These are phyloP conservation scores for Desmodus rotundus DNA, from an alignment of 2,113 vertebrate genomes.

Conservation along the genomic window DNA sequence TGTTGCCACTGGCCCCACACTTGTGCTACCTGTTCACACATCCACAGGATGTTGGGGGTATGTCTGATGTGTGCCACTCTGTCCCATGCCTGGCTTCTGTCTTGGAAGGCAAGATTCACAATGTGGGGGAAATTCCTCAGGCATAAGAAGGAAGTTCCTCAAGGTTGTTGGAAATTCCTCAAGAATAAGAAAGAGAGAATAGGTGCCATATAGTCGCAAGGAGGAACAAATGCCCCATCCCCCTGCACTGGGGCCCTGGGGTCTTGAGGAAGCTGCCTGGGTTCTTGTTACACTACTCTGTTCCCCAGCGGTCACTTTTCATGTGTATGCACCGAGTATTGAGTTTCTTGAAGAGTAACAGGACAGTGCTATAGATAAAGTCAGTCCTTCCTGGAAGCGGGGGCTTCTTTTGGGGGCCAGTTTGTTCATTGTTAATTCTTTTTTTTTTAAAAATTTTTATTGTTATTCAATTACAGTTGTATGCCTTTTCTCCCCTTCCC, in stretches of 20 bases:
- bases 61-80: background rate
- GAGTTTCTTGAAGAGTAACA: background rate
- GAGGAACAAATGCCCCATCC: background rate
- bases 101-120: background rate
- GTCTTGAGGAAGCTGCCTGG: background rate
- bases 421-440: background rate
- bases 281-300: background rate
- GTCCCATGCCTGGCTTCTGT: background rate
- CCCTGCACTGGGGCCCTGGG: background rate
- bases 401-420: background rate
- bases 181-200: background rate
- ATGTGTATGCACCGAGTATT: too few species aligned
- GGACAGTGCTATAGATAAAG: fast-evolving
- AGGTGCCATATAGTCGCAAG: background rate
- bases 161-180: background rate
- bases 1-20: too few species aligned
- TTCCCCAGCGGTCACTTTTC: background rate
- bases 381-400: background rate
- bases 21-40: fast-evolving
- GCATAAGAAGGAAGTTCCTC: background rate
- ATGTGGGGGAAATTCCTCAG: constrained; percentile 34
- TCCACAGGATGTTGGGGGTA: background rate
- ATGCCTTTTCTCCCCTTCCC: too few species aligned
- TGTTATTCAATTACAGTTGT: too few species aligned
- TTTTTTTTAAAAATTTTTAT: too few species aligned